Evolutionary conservation across 1,140 invertebrate genomes (phyloP), one percentile per base, ranked within the genome.

Genomic region (Brachionus paranguensis): DNA sequence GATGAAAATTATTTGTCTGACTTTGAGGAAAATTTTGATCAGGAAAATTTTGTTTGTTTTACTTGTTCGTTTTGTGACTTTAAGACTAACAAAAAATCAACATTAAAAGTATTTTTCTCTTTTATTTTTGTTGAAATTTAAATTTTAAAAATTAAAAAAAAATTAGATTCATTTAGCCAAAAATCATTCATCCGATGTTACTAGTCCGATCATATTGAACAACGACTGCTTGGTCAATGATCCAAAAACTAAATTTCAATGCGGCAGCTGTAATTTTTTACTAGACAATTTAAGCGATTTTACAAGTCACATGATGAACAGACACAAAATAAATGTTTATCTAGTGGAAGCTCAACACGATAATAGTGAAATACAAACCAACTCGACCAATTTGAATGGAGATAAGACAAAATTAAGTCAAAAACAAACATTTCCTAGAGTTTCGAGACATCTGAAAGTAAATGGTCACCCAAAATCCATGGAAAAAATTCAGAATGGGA

Each of bases 241-340:
- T 29, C 72, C 72, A 10, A 76, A 76, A 50, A 76, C 72, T 27
- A 76, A 50, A 76, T 76, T 76, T 50, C 72, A 76, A 47, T 76
- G 72, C 27, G 72, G 72, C 20, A 76, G 43, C 27, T 76, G 72
- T 50, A 76, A 50, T 76, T 76, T 47, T 47, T 50, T 76, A 76
- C 20, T 76, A 27, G 72, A 76, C 11, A 76, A 24, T 24, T 20
- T 76, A 12, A 50, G 20, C 20, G 45, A 76, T 50, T 76, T 76
- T 76, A 76, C 72, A 27, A 76, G 43, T 29, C 72, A 76, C 6
- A 76, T 76, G 72, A 50, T 50, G n/a, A 45, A 76, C 8, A 76
- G 50, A 50, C 72, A 76, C 20, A 76, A 76, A 50, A 76, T 76
- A 50, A 76, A 50, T 50, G 72, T 76, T 47, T 76, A 76, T 76